Percentiles rank a stretch among this genome's conserved stretches.
Evolutionary conservation across 2,113 vertebrate species (phyloP).

Genomic region (Hystrix brachyura): DNA sequence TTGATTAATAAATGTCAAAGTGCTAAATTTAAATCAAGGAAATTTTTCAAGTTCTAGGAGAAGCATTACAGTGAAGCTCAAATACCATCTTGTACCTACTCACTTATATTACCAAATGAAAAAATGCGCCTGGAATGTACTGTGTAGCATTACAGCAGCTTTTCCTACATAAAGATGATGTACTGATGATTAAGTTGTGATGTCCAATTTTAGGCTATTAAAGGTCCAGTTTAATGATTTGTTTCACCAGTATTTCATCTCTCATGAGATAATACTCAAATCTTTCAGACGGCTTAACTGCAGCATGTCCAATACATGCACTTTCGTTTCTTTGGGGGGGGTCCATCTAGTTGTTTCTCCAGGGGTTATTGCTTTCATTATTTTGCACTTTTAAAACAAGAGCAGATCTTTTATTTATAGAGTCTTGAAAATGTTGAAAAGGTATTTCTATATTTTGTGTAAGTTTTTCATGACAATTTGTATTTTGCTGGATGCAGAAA

Average conservation of each 20-base stretch:
- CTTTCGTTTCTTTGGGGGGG: background rate
- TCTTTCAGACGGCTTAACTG: background rate
- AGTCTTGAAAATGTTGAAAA: background rate
- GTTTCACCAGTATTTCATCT: background rate
- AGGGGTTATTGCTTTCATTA: background rate
- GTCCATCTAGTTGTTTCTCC: background rate
- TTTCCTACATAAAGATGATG: background rate
- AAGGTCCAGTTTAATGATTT: background rate
- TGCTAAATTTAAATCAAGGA: slow-evolving; percentile 56
- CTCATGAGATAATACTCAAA: background rate
- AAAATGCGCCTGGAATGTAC: background rate
- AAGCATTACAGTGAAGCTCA: slow-evolving; percentile 50
- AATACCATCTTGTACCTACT: slow-evolving; percentile 43
- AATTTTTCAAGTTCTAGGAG: slow-evolving; percentile 31
- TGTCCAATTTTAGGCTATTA: background rate
- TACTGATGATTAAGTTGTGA: background rate
- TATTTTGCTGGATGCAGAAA: background rate
- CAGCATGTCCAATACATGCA: background rate
- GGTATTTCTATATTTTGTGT: background rate
- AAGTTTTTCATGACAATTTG: background rate
- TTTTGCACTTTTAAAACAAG: background rate
- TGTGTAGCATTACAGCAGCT: background rate
- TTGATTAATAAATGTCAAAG: slow-evolving; percentile 70
- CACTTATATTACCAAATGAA: background rate
- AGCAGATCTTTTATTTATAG: background rate